Conservation (phyloP, 2,888 invertebrate genomes). For the Patella ulyssiponensis region DNA sequence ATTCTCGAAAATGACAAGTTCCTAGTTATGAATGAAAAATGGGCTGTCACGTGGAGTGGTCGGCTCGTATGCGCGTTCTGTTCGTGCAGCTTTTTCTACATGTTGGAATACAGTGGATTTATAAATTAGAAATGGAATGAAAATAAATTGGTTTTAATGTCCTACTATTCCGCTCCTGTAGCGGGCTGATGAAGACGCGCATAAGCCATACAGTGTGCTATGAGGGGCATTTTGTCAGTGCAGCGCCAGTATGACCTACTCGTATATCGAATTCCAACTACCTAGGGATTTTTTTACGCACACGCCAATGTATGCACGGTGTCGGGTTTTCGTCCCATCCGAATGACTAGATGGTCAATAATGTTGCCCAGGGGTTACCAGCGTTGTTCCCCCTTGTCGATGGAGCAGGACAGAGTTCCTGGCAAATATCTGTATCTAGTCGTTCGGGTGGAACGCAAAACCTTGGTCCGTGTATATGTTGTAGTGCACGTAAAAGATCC, state of each 20-base stretch:
- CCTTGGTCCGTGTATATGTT: too few species aligned
- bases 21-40: slow-evolving; percentile 3
- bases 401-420: too few species aligned
- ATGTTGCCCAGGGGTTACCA: too few species aligned
- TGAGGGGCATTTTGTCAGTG: neutral
- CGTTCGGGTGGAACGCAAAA: too few species aligned
- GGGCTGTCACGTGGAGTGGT: neutral
- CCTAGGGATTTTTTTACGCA: neutral
- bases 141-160: neutral
- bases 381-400: too few species aligned
- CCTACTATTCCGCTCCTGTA: neutral
- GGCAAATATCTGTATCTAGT: too few species aligned
- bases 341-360: too few species aligned
- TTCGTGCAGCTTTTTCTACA: too few species aligned
- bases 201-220: neutral
- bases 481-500: too few species aligned
- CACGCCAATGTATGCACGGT: neutral
- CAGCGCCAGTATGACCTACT: neutral
- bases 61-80: too few species aligned
- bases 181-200: neutral
- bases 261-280: neutral
- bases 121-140: neutral
- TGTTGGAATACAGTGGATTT: too few species aligned
- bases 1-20: neutral
- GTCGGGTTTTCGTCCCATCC: too few species aligned